A percentile compares a stretch with the other conserved stretches of the same genome.
Conservation (phyloP, 92 coral and sea anemone species). For the Bergia sp. region DNA sequence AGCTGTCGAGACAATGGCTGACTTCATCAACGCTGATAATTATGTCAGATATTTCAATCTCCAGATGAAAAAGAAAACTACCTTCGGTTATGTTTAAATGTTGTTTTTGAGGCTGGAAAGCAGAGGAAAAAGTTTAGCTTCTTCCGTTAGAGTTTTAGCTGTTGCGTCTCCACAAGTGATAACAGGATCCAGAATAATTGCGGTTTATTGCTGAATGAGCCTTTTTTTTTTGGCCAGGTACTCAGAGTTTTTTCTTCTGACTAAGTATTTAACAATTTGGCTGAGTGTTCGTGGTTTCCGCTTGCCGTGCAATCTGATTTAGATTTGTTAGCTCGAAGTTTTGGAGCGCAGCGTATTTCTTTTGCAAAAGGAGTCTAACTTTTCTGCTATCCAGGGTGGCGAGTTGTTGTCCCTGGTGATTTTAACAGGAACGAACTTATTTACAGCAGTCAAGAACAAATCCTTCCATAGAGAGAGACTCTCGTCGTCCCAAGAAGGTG, state of each 20-base stretch:
- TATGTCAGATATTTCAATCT: constrained; percentile 31
- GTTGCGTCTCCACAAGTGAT: constrained; percentile 29
- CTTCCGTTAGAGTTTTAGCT: constrained; percentile 29
- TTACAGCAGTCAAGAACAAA: constrained; percentile 52
- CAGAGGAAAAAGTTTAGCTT: constrained; percentile 53
- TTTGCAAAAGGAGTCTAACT: constrained; percentile 49
- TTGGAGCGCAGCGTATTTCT: constrained; percentile 52
- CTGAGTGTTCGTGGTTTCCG: constrained; percentile 49
- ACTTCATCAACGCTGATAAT: constrained; percentile 42
- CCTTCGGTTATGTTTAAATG: constrained; percentile 26
- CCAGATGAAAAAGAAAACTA: neutral
- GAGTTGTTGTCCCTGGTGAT: constrained; percentile 8
- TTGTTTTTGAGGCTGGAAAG: constrained; percentile 32
- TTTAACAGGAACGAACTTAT: neutral
- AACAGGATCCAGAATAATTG: constrained; percentile 44
- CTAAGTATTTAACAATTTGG: constrained; percentile 13
- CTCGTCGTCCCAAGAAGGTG: constrained; percentile 41
- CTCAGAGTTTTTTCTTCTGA: constrained; percentile 47
- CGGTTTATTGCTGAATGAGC: constrained; percentile 59
- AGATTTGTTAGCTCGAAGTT: constrained; percentile 43
- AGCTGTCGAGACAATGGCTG: constrained; percentile 16
- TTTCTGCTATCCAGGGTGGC: constrained; percentile 65
- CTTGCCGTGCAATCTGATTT: constrained; percentile 53
- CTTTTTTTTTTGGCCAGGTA: constrained; percentile 68
- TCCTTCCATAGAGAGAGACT: constrained; percentile 59